Conservation (phyloP, 2,797 vertebrate species). For the Borostomias antarcticus region DNA sequence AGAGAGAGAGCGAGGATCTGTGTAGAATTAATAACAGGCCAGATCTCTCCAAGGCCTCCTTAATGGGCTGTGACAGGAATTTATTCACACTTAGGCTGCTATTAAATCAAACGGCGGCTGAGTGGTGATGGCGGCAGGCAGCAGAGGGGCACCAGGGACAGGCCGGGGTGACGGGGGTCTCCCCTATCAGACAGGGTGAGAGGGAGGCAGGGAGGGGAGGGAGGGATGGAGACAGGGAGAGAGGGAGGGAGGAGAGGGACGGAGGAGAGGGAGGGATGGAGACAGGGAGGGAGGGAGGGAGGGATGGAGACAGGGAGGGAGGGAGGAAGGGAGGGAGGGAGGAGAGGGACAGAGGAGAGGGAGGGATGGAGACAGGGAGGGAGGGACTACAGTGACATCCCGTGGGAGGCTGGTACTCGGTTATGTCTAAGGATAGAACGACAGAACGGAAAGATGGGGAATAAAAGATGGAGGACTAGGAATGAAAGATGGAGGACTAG, state of each 20-base stretch:
- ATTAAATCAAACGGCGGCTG: constrained; percentile 79
- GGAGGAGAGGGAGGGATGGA: constrained; percentile 32
- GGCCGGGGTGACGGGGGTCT: constrained; percentile 39
- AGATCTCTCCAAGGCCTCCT: constrained; percentile 83
- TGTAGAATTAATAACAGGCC: constrained; percentile 83
- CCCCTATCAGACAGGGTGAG: constrained; percentile 17
- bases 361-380: constrained; percentile 40
- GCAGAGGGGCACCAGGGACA: constrained; percentile 32
- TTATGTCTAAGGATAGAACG: constrained; percentile 16
- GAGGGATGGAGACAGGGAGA: constrained; percentile 4
- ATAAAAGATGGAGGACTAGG: background rate
- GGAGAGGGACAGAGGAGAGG: constrained; percentile 16
- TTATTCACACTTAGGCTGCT: constrained; percentile 84
- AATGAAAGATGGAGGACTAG: too few species aligned
- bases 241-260: constrained; percentile 3
- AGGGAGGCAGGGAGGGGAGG: background rate
- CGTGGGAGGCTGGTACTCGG: constrained; percentile 5
- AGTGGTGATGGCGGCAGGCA: constrained; percentile 68
- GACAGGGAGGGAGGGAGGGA: constrained; percentile 32
- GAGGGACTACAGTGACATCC: background rate
- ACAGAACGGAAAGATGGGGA: constrained; percentile 28
- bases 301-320: background rate
- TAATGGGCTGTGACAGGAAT: constrained; percentile 86
- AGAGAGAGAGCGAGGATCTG: constrained; percentile 59
- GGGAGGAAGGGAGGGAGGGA: constrained; percentile 3